Base-by-base conservation (phyloP, 2,888 invertebrate genomes). In the Iselma pallidipennis region DNA sequence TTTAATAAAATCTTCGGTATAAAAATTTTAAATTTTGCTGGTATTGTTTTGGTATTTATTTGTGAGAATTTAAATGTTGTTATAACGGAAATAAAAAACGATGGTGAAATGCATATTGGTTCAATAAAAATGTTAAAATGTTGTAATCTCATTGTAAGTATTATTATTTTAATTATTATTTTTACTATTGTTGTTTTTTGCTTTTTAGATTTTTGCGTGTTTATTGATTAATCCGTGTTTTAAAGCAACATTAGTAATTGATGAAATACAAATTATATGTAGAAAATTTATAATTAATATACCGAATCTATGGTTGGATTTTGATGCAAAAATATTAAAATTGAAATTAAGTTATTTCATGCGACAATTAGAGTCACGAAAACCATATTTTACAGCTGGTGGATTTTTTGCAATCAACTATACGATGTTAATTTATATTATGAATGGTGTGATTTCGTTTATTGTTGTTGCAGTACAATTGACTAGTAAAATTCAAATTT, bases 371-470 rank as follows among this genome's bases (percentile, higher is more conserved):
- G 60, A 60, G 28, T n/a, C 50, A 14, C 52, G 49, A 7, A 59
- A 58, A 57, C 66, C 66, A 6, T 65, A 60, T 60, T 66, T 66
- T 48, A 60, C 65, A 12, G 66, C 66, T 16, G 55, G 54, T 48
- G 58, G 62, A 50, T 55, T 65, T 10, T 65, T 66, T 49, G 60
- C 62, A 48, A 51, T 66, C 12, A 48, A 65, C 29, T 66, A 54
- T 49, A 23, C 28, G 6, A 56, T 66, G 26, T 16, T 65, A 0
- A 51, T 58, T 51, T 66, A 56, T 49, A 58, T 66, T 19, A 49
- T 66, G 1, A 65, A 53, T 49, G 66, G 66, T 26, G 57, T 62
- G 9, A 31, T 51, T 12, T 57, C 59, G 12, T 63, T 65, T 52
- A 31, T 66, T 21, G 53, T 66, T 19, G 54, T 65, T 9, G 60